Conservation (phyloP, 2,113 vertebrate species). For the Bubo scandiacus region DNA sequence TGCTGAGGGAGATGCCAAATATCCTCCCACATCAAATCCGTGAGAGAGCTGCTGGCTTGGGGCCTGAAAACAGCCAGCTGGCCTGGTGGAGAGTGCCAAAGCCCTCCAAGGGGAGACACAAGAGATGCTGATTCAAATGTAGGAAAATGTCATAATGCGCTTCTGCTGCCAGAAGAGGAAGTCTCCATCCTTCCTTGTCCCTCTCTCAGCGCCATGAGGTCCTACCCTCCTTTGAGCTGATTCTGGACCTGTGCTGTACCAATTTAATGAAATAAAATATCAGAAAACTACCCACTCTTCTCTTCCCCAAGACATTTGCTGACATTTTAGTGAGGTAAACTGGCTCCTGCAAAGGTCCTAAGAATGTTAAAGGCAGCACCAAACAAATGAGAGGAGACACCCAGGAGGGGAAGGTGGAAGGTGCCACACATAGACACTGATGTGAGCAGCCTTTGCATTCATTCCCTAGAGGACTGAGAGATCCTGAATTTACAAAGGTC, state of each 20-base stretch:
- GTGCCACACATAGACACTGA: no score
- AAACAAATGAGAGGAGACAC: not conserved
- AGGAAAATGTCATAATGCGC: not conserved
- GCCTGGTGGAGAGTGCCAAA: not conserved
- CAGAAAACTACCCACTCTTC: not conserved
- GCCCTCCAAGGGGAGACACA: not conserved
- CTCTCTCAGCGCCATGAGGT: not conserved
- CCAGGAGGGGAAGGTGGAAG: not conserved
- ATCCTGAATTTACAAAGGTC: not conserved
- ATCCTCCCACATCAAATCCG: not conserved
- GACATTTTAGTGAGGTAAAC: not conserved
- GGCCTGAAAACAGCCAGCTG: not conserved
- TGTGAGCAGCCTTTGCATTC: not conserved
- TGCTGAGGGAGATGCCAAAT: not conserved
- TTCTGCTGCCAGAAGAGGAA: not conserved
- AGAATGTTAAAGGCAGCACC: not conserved
- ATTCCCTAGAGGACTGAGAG: rapidly evolving
- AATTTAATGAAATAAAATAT: not conserved
- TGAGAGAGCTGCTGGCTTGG: not conserved
- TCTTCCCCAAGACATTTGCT: not conserved
- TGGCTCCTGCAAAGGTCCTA: not conserved
- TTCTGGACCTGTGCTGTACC: not conserved
- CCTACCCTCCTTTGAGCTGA: not conserved
- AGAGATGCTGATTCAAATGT: not conserved
- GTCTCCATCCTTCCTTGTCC: not conserved